These are phyloP conservation scores for Acipenser ruthenus DNA, from an alignment of 2,797 vertebrate genomes.

Conservation along the genomic window DNA sequence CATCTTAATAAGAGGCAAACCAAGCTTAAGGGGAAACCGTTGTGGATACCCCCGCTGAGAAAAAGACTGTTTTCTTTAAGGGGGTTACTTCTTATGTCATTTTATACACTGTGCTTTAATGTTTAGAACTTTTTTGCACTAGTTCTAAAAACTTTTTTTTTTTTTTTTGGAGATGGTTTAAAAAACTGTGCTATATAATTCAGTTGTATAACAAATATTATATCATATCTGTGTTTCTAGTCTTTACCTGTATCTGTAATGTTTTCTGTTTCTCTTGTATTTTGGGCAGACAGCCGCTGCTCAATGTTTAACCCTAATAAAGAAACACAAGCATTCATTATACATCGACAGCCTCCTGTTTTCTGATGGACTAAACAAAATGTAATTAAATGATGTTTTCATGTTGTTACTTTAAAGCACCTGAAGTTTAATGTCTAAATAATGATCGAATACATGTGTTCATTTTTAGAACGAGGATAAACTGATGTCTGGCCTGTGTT, in stretches of 20 bases:
- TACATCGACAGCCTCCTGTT: conserved; percentile 19
- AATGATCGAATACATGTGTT: conserved; percentile 16
- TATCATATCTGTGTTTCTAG: conserved; percentile 71
- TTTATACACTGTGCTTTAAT: conserved; percentile 82
- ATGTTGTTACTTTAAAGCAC: conserved; percentile 17
- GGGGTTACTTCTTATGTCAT: conserved; percentile 66
- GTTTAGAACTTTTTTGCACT: conserved; percentile 75
- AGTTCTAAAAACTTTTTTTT: conserved; percentile 64
- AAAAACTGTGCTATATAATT: conserved; percentile 62
- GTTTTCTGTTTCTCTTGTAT: conserved; percentile 74
- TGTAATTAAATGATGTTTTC: conserved; percentile 5
- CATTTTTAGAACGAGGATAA: conserved; percentile 19
- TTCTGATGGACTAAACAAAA: conserved; percentile 14
- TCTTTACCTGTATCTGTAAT: conserved; percentile 67
- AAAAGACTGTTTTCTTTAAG: conserved; percentile 38
- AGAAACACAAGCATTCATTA: conserved; percentile 52
- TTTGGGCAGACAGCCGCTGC: conserved; percentile 59
- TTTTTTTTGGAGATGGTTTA: conserved; percentile 62
- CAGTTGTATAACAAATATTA: conserved; percentile 66
- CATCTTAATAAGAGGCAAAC: conserved; percentile 12
- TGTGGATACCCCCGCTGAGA: conserved; percentile 33
- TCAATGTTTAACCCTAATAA: conserved; percentile 73
- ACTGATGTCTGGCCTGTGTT: conserved; percentile 9
- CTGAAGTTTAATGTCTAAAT: conserved; percentile 16
- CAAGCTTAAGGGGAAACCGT: neutral